phyloP scores from a whole-genome alignment of 2,888 invertebrate genomes.

The Eurytoma adleriae region DNA sequence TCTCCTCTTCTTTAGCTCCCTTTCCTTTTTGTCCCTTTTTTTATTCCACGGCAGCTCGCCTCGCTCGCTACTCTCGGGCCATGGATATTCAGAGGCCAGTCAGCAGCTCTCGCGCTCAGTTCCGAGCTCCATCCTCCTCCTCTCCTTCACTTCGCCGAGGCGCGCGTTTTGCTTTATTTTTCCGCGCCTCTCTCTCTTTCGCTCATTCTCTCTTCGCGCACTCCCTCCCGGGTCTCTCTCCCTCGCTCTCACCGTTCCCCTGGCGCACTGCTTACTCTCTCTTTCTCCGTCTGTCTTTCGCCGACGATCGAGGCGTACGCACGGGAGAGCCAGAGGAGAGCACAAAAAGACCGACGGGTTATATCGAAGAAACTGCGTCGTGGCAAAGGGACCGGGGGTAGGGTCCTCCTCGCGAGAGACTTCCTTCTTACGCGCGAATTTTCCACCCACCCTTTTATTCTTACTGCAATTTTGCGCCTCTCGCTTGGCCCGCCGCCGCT shows the following conservation, averaged over 20 bases:
- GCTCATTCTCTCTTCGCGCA: neutral
- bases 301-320: conserved; percentile 9
- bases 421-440: too few relatives aligned
- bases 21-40: conserved; percentile 12
- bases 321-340: neutral
- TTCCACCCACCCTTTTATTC: too few relatives aligned
- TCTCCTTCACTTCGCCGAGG: neutral
- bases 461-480: too few relatives aligned
- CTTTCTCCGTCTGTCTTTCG: conserved; percentile 4
- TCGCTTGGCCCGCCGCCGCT: too few relatives aligned
- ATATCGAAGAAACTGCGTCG: neutral
- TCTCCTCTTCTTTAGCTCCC: neutral
- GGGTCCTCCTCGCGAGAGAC: neutral
- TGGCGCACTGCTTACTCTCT: neutral
- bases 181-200: conserved; percentile 17
- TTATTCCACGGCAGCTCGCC: neutral
- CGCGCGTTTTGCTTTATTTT: conserved; percentile 17
- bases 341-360: neutral
- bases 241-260: neutral
- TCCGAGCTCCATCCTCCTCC: conserved; percentile 24
- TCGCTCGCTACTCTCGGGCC: neutral
- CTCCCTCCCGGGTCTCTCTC: neutral
- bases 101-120: conserved; percentile 15
- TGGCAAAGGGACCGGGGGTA: neutral
- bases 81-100: conserved; percentile 23